These are phyloP conservation scores for Synanthedon formicaeformis DNA, from an alignment of 2,888 invertebrate species.

Conservation along the genomic window DNA sequence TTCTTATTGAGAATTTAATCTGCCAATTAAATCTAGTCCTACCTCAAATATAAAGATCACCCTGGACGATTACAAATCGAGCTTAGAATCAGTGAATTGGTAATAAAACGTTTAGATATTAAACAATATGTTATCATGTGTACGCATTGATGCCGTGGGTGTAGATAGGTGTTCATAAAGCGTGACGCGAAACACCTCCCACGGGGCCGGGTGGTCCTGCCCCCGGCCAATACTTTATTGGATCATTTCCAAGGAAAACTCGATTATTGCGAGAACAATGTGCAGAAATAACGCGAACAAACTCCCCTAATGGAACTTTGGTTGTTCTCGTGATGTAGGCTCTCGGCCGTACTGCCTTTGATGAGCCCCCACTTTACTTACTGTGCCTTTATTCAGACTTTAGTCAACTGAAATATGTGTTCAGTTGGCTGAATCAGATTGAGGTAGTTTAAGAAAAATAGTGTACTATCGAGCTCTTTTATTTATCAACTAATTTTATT, in stretches of 20 bases:
- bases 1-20: no score
- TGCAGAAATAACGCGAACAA: conserved; percentile 18
- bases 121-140: not conserved
- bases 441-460: no score
- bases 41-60: no score
- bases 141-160: conserved; percentile 16
- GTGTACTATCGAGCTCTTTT: no score
- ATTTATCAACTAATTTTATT: no score
- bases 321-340: conserved; percentile 13
- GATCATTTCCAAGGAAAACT: conserved; percentile 46
- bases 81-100: no score
- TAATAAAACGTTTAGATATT: no score
- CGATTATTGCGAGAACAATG: conserved; percentile 40
- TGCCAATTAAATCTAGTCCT: no score
- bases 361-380: not conserved
- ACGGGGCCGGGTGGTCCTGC: conserved; percentile 11
- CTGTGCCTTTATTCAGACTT: no score
- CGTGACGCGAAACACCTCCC: not conserved
- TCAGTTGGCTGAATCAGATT: no score
- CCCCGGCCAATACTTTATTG: conserved; percentile 35
- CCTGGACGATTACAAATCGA: no score
- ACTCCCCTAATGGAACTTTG: conserved; percentile 23
- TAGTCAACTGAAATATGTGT: no score
- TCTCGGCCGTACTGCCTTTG: not conserved
- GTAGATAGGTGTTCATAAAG: conserved; percentile 12